phyloP scores from a whole-genome alignment of 2,113 vertebrate genomes.

The Pomatorhinus ruficollis region DNA sequence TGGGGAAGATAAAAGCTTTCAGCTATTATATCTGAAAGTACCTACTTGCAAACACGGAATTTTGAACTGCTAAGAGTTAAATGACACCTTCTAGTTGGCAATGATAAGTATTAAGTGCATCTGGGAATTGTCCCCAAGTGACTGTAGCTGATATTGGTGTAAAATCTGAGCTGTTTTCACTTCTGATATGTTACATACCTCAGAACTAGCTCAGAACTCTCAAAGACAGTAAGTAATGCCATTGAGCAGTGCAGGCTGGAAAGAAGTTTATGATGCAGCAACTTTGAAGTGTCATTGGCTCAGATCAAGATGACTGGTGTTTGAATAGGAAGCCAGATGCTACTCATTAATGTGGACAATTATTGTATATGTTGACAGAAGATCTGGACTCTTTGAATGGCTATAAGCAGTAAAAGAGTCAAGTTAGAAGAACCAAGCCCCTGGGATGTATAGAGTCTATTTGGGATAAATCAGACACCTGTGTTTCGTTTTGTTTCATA shows the following conservation, averaged over 20 bases:
- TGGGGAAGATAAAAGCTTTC: neutral
- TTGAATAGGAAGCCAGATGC: neutral
- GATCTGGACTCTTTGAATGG: neutral
- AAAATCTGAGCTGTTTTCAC: neutral
- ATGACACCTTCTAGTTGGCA: neutral
- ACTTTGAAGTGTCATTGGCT: neutral
- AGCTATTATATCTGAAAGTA: neutral
- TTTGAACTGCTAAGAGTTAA: neutral
- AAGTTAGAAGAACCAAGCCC: neutral
- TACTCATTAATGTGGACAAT: neutral
- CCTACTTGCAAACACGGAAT: neutral
- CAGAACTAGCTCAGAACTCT: neutral
- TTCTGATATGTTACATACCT: neutral
- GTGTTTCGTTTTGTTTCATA: neutral
- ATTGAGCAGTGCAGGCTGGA: neutral
- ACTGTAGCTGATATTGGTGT: neutral
- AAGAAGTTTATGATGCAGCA: neutral
- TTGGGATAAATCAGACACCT: neutral
- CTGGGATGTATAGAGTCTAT: neutral
- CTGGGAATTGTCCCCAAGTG: neutral
- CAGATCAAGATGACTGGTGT: neutral
- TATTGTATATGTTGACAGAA: rapidly evolving
- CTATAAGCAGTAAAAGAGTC: neutral
- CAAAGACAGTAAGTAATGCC: neutral
- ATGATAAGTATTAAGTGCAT: neutral